These are phyloP conservation scores for Ditula angustiorana DNA, from an alignment of 2,888 invertebrate genomes.

Conservation along the genomic window DNA sequence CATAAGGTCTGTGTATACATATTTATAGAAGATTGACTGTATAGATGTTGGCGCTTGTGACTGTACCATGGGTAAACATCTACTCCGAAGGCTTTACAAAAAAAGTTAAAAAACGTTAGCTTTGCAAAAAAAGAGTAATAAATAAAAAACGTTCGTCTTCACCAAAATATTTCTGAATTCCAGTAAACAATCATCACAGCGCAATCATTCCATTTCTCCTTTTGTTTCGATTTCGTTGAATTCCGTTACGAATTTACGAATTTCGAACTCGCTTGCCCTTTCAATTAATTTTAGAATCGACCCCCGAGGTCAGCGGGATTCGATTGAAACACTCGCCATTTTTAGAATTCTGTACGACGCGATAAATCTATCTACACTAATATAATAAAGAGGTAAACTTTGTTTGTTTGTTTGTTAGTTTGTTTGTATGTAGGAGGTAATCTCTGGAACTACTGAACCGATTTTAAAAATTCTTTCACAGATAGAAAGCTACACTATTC, in stretches of 20 bases:
- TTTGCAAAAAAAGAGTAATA: background rate
- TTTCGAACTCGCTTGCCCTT: constrained; percentile 19
- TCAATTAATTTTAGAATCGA: constrained; percentile 35
- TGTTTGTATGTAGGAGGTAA: too few relatives aligned
- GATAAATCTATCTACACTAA: background rate
- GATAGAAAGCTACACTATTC: too few relatives aligned
- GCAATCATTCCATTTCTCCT: background rate
- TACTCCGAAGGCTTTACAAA: too few relatives aligned
- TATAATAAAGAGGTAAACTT: background rate
- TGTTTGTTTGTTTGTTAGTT: too few relatives aligned
- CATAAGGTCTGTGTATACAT: too few relatives aligned
- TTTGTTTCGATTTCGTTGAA: constrained; percentile 7
- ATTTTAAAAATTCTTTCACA: too few relatives aligned
- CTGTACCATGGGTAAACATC: too few relatives aligned
- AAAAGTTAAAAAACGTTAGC: too few relatives aligned
- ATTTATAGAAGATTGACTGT: too few relatives aligned
- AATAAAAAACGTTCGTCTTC: constrained; percentile 9
- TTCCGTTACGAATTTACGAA: constrained; percentile 10
- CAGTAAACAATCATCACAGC: constrained; percentile 14
- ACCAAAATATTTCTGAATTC: constrained; percentile 6
- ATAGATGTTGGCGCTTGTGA: too few relatives aligned
- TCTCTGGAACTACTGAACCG: too few relatives aligned
- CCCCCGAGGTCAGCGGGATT: constrained; percentile 25
- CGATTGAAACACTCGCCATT: constrained; percentile 6
- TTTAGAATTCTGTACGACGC: background rate